Base-by-base conservation (phyloP, 2,797 vertebrate genomes). In the Acestrorhynchus altus region DNA sequence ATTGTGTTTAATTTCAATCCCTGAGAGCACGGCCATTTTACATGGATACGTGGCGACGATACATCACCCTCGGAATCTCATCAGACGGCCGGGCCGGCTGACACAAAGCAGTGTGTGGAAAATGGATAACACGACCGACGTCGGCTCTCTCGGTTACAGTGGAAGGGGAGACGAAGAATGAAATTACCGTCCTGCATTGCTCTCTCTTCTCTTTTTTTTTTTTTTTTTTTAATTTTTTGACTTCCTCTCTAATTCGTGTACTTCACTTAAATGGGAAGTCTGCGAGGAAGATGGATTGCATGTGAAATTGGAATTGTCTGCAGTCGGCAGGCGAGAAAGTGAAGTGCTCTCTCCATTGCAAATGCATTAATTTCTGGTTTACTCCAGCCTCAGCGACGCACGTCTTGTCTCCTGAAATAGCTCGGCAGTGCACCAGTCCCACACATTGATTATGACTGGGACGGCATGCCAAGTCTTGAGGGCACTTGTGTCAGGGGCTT, bases 221-320 rank as follows among this genome's bases (percentile, higher is more conserved):
- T 51, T 71, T 79, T 77, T 57, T 80, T 57, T 79, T 28, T 56
- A 70, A 56, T 64, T 70, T 84, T 84, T 49, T 46, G 61, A 75
- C 52, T 78, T 83, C 72, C 57, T 72, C 26, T 24, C 22, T 69
- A 80, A 86, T 87, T 86, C 79, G 80, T 76, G 52, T 61, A 49
- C 77, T 86, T 69, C 20, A 24, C 57, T 86, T 76, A 83, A 82
- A 89, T 86, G 57, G 76, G 74, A 84, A 78, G 83, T 59, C 76
- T 72, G 39, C 74, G 77, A 35, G 74, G 81, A 72, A 85, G 76
- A 85, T 69, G 74, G 71, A 82, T 75, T 60, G 63, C 71, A 83
- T 79, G 52, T 81, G 68, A 81, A 86, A 86, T 78, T 84, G 46
- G 76, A 85, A 80, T 85, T 74, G 56, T 87, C 75, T 83, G 65